Evolutionary conservation across 1,140 invertebrate genomes (phyloP), one percentile per base, ranked within the genome.

Genomic region (Lordiphosa mommai): DNA sequence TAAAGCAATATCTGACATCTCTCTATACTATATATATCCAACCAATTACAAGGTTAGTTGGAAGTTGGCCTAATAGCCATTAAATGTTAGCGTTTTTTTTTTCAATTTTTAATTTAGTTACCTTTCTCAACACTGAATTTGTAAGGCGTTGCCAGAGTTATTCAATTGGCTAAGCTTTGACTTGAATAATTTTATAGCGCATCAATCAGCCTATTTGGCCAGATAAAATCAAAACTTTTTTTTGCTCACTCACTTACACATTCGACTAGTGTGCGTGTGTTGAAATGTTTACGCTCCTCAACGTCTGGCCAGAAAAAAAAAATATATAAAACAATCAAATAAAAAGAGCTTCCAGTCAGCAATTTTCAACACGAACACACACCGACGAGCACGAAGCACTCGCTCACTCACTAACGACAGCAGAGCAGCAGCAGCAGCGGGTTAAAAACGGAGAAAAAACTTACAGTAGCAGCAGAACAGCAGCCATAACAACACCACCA

Each of bases 381-480:
- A 29, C 32, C 46, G 30, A 41, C 27, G 47, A 65, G 30, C 30
- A 50, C 58, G 29, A 40, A 30, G 32, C 6, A 41, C 8, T 36
- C 51, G 34, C 37, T 14, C 52, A 53, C 33, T 8, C 16, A 47
- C 36, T 17, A 14, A 10, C 41, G 41, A 58, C 34, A 34, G 41
- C 34, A 59, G 41, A 46, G 60, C 33, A 10, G n/a, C 33, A 48
- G 63, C 51, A 6, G 51, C 41, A 51, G 53, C 63, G 63, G 13
- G 53, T 53, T 55, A 32, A 49, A 66, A 47, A 73, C 61, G 48
- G 51, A 60, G 65, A 55, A 67, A 67, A 72, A 70, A 79, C 59
- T 67, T 34, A 67, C 63, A 67, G 63, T 67, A 58, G 44, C 61
- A 29, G 44, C 27, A 43, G 12, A 17, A 33, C 44, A n/a, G 23